Evolutionary conservation across 2,113 vertebrate genomes (phyloP).

Genomic region (Cochlearius cochlearius): DNA sequence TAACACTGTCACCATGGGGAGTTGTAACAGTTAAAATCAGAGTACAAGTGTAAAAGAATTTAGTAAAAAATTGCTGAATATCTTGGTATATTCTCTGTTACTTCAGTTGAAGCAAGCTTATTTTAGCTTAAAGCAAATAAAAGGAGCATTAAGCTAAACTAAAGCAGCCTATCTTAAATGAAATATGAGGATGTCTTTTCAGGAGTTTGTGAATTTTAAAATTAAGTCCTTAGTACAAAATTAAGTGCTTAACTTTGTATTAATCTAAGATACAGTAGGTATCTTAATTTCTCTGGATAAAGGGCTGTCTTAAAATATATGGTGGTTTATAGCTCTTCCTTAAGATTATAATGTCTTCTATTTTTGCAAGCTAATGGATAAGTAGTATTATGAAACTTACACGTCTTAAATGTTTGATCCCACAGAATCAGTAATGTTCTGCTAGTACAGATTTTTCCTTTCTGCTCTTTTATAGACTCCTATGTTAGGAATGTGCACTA

Average conservation of each 20-base stretch:
- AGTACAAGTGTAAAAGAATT: rapidly evolving
- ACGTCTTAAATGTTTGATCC: neutral
- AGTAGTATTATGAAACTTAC: neutral
- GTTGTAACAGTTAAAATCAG: neutral
- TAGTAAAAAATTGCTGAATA: neutral
- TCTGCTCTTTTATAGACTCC: neutral
- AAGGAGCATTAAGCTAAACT: neutral
- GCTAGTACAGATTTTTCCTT: neutral
- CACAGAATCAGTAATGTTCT: neutral
- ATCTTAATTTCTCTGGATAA: neutral
- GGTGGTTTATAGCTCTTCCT: neutral
- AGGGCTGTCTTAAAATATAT: neutral
- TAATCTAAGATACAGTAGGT: neutral
- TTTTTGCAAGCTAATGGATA: neutral
- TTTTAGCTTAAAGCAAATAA: neutral
- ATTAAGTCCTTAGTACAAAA: neutral
- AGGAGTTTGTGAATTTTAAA: neutral
- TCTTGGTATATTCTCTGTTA: neutral
- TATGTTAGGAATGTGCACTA: neutral
- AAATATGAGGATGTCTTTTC: neutral
- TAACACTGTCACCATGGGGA: neutral
- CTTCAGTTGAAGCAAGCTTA: neutral
- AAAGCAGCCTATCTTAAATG: neutral
- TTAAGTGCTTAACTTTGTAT: neutral
- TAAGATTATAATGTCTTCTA: neutral